phyloP scores from a whole-genome alignment of 2,797 vertebrate species.

The Sebastes paucispinis region DNA sequence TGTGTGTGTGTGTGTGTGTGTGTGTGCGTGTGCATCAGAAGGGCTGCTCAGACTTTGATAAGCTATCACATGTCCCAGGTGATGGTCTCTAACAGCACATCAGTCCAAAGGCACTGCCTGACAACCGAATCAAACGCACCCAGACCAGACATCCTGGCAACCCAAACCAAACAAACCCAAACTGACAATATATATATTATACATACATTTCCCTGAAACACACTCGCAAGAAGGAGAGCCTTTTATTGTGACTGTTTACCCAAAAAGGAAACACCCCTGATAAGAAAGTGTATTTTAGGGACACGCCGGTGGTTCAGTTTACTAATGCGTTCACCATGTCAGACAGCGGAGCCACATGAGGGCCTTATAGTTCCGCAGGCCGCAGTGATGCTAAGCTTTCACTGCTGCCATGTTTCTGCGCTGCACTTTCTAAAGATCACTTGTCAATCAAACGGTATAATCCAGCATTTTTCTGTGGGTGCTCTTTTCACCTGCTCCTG shows the following conservation, averaged over 20 bases:
- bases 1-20: conserved; percentile 16
- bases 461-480: neutral
- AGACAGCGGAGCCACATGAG: conserved; percentile 9
- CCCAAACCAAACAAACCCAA: conserved; percentile 72
- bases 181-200: conserved; percentile 52
- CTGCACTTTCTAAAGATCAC: neutral
- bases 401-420: neutral
- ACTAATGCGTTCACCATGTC: neutral
- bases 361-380: neutral
- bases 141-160: conserved; percentile 79
- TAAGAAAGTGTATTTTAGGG: conserved; percentile 53
- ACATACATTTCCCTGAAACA: conserved; percentile 74
- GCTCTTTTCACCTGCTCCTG: neutral
- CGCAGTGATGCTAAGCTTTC: neutral
- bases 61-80: conserved; percentile 99
- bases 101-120: conserved; percentile 88
- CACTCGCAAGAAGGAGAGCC: conserved; percentile 1
- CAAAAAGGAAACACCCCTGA: conserved; percentile 40
- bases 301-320: neutral
- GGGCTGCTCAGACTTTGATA: conserved; percentile 99
- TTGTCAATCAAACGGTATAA: conserved; percentile 18
- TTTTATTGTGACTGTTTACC: conserved; percentile 32
- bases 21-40: conserved; percentile 77
- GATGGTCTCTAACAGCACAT: conserved; percentile 91
- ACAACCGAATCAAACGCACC: conserved; percentile 83